phyloP scores from a whole-genome alignment of 2,113 vertebrate genomes.

The Microcebus jonahi region DNA sequence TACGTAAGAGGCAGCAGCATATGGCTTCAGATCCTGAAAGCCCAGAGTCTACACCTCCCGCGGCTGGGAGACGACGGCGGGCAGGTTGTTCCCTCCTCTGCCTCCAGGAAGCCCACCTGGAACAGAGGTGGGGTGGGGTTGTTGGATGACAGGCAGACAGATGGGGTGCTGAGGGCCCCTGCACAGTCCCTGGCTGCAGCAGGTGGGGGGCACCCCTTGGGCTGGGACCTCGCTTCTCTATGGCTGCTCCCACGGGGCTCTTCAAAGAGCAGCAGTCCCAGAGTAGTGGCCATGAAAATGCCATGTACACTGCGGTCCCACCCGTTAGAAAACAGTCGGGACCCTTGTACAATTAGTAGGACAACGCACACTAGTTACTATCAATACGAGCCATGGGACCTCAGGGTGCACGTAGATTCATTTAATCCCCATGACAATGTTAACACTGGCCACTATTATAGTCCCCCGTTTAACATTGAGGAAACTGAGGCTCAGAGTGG shows the following conservation, averaged over 20 bases:
- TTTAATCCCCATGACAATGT: neutral
- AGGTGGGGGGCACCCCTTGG: neutral
- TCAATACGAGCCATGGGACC: neutral
- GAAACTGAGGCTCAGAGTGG: neutral
- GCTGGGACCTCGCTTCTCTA: neutral
- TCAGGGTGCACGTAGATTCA: accelerated
- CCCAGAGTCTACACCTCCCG: accelerated
- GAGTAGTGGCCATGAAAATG: accelerated
- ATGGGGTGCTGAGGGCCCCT: neutral
- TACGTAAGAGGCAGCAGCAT: neutral
- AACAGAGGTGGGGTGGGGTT: neutral
- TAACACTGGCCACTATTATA: accelerated
- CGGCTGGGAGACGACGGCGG: neutral
- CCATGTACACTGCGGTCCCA: accelerated
- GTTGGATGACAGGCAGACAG: neutral
- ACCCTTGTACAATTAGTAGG: neutral
- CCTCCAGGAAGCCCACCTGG: neutral
- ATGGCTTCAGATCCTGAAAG: neutral
- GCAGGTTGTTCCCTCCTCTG: neutral
- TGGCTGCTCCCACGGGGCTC: neutral
- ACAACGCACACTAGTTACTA: neutral
- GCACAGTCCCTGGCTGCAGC: neutral
- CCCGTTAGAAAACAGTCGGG: neutral
- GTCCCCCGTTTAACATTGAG: neutral
- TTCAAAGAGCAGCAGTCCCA: neutral